phyloP scores from a whole-genome alignment of 1,140 invertebrate species.

The Carposina sasakii region DNA sequence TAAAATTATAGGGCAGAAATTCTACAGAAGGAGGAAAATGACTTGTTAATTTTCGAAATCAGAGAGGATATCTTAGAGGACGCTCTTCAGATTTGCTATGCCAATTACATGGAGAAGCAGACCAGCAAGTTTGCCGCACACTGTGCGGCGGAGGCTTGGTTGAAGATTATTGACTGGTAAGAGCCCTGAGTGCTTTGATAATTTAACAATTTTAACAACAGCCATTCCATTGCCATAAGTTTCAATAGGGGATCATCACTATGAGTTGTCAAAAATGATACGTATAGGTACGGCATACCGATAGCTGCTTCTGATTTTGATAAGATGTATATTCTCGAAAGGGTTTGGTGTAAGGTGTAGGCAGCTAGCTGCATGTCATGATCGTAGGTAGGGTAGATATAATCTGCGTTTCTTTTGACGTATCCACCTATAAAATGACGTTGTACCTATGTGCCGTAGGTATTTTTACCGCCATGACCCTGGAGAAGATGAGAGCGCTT shows the following conservation, averaged over 20 bases:
- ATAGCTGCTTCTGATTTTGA: too few species aligned
- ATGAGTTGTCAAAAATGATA: too few species aligned
- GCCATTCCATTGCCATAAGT: too few species aligned
- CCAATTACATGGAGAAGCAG: constrained; percentile 54
- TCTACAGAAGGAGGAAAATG: constrained; percentile 53
- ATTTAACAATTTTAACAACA: too few species aligned
- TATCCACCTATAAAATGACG: too few species aligned
- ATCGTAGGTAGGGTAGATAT: too few species aligned
- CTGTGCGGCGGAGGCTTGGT: constrained; percentile 54
- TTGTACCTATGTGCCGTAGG: constrained; percentile 33
- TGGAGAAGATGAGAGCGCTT: constrained; percentile 48
- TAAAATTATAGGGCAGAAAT: constrained; percentile 54
- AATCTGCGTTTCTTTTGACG: too few species aligned
- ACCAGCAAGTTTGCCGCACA: constrained; percentile 45
- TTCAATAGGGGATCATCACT: too few species aligned
- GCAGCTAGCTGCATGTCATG: too few species aligned
- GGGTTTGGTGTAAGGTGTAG: too few species aligned
- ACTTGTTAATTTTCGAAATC: constrained; percentile 52
- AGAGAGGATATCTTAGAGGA: constrained; percentile 59
- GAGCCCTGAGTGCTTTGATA: too few species aligned
- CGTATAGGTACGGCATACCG: too few species aligned
- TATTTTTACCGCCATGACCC: constrained; percentile 60
- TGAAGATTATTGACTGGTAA: constrained; percentile 56
- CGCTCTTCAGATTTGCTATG: constrained; percentile 41
- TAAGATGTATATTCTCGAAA: not conserved